phyloP scores from a whole-genome alignment of 2,797 vertebrate species.

The Anguilla anguilla region DNA sequence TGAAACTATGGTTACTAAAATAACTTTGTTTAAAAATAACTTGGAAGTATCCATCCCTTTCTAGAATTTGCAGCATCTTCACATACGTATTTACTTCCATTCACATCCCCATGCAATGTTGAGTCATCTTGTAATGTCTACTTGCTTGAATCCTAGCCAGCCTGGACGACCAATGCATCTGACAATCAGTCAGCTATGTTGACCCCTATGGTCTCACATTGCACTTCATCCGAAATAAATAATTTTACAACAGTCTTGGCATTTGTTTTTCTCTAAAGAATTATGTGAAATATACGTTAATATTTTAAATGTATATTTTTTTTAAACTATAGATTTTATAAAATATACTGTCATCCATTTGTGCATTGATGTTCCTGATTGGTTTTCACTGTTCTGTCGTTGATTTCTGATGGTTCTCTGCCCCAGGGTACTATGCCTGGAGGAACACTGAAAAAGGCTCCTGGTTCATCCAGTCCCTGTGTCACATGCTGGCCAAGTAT shows the following conservation, averaged over 20 bases:
- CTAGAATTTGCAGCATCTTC: not conserved
- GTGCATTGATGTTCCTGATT: not conserved
- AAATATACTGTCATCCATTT: too few species aligned
- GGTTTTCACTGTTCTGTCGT: not conserved
- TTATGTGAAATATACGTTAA: not conserved
- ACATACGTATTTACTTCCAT: not conserved
- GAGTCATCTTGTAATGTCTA: not conserved
- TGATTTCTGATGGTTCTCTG: not conserved
- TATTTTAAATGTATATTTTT: not conserved
- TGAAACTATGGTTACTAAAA: not conserved
- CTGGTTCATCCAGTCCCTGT: conserved; percentile 90
- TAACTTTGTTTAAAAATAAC: not conserved
- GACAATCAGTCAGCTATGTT: not conserved
- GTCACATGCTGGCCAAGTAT: conserved; percentile 69
- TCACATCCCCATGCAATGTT: not conserved
- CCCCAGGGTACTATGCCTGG: conserved; percentile 89
- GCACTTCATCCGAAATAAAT: not conserved
- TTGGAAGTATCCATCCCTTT: not conserved
- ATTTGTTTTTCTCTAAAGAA: not conserved
- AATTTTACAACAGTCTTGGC: not conserved
- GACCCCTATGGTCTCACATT: not conserved
- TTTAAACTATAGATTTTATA: too few species aligned
- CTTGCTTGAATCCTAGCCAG: not conserved
- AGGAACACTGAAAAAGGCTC: conserved; percentile 83
- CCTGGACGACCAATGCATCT: not conserved